Conservation (phyloP, 2,113 vertebrate species). For the Paracanthobrama guichenoti region DNA sequence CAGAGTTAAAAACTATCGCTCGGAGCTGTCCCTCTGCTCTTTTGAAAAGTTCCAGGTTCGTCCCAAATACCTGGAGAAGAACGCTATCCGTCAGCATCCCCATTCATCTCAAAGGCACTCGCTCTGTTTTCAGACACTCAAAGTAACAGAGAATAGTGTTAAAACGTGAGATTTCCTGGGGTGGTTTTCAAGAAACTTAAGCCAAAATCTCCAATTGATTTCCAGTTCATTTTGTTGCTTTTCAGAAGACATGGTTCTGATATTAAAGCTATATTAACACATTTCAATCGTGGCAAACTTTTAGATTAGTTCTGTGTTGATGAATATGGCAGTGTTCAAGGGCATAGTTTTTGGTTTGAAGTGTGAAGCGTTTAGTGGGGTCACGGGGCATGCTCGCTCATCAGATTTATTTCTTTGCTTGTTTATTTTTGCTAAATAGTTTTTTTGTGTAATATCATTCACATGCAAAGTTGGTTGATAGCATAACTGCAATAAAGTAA, state of each 20-base stretch:
- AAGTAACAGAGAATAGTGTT: not conserved
- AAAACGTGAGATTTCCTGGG: not conserved
- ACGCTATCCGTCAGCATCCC: not conserved
- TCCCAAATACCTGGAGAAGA: not conserved
- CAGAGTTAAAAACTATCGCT: not conserved
- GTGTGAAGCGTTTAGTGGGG: too few species aligned
- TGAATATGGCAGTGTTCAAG: too few species aligned
- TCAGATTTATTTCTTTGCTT: too few species aligned
- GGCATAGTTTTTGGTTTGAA: too few species aligned
- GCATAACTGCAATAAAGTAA: too few species aligned
- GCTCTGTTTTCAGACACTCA: not conserved
- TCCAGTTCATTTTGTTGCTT: not conserved
- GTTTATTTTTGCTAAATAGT: too few species aligned
- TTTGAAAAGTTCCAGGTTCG: not conserved
- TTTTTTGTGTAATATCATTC: too few species aligned
- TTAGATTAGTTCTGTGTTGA: too few species aligned
- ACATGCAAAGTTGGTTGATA: too few species aligned
- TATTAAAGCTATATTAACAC: not conserved
- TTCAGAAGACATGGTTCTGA: not conserved
- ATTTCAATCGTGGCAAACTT: not conserved
- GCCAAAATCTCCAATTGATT: not conserved
- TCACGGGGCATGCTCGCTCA: too few species aligned
- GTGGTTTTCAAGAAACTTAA: not conserved
- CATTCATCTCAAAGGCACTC: not conserved
- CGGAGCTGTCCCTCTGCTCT: not conserved